phyloP scores from a whole-genome alignment of 2,113 vertebrate genomes.

The Pandion haliaetus region DNA sequence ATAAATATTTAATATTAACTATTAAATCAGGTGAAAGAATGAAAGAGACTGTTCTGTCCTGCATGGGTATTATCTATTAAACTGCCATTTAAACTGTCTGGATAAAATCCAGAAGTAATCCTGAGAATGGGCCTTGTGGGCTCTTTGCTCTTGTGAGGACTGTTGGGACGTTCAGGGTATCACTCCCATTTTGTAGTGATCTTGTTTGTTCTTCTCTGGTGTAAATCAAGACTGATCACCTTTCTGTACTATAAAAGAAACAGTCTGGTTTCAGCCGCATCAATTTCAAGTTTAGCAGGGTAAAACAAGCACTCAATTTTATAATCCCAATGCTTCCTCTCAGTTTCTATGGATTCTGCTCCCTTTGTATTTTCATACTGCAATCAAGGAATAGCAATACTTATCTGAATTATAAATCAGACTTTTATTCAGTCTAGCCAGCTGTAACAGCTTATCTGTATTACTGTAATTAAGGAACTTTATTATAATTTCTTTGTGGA shows the following conservation, averaged over 20 bases:
- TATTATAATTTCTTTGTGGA: background rate
- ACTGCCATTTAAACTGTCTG: background rate
- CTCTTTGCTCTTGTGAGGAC: background rate
- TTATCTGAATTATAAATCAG: conserved; percentile 34
- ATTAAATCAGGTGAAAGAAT: background rate
- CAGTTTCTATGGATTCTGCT: background rate
- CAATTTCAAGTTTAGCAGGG: background rate
- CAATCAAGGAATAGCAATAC: background rate
- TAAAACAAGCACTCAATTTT: background rate
- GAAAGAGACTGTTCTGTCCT: background rate
- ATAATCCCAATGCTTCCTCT: background rate
- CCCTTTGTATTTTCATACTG: background rate
- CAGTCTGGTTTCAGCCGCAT: background rate
- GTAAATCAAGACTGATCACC: background rate
- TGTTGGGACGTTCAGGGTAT: background rate
- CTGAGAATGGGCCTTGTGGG: background rate
- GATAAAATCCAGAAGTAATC: background rate
- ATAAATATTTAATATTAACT: background rate
- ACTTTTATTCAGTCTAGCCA: conserved; percentile 6
- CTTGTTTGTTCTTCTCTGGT: background rate
- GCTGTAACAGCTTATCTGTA: background rate
- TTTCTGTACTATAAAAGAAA: background rate
- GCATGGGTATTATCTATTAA: background rate
- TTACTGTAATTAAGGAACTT: conserved; percentile 13
- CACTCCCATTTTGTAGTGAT: background rate